Evolutionary conservation across 2,888 invertebrate genomes (phyloP).

Genomic region (Protodeltote pygarga): DNA sequence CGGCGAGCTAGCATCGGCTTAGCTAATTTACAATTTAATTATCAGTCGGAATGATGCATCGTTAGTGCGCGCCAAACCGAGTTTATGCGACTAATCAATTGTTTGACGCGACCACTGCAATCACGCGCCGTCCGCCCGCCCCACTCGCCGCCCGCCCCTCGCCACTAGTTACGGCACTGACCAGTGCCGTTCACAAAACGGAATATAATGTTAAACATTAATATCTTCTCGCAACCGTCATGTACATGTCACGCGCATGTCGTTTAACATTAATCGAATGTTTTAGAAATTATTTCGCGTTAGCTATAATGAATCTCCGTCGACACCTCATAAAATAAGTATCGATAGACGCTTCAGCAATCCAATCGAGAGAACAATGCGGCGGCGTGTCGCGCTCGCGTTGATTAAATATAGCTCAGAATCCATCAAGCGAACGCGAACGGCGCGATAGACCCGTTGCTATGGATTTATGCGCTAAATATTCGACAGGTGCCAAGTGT

Average conservation of each 20-base stretch:
- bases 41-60: slow-evolving; percentile 85
- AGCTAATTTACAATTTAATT: slow-evolving; percentile 87
- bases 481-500: slow-evolving; percentile 88
- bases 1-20: slow-evolving; percentile 79
- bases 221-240: slow-evolving; percentile 27
- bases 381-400: slow-evolving; percentile 76
- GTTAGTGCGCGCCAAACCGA: slow-evolving; percentile 86
- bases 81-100: slow-evolving; percentile 87
- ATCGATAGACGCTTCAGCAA: slow-evolving; percentile 71
- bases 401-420: slow-evolving; percentile 86
- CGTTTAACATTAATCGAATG: slow-evolving; percentile 39
- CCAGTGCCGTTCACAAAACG: slow-evolving; percentile 10
- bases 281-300: slow-evolving; percentile 44
- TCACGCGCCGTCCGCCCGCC: slow-evolving; percentile 73
- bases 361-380: slow-evolving; percentile 82
- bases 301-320: slow-evolving; percentile 62
- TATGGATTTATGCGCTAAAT: slow-evolving; percentile 87
- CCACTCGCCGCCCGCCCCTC: slow-evolving; percentile 45
- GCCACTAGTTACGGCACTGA: slow-evolving; percentile 27
- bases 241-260: slow-evolving; percentile 31
- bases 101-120: slow-evolving; percentile 86
- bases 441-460: slow-evolving; percentile 78
- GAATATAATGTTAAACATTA: slow-evolving; percentile 32
- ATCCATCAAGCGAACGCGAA: slow-evolving; percentile 81
- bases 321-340: slow-evolving; percentile 71